Evolutionary conservation across 2,113 vertebrate species (phyloP).

Genomic region (Sterna hirundo): DNA sequence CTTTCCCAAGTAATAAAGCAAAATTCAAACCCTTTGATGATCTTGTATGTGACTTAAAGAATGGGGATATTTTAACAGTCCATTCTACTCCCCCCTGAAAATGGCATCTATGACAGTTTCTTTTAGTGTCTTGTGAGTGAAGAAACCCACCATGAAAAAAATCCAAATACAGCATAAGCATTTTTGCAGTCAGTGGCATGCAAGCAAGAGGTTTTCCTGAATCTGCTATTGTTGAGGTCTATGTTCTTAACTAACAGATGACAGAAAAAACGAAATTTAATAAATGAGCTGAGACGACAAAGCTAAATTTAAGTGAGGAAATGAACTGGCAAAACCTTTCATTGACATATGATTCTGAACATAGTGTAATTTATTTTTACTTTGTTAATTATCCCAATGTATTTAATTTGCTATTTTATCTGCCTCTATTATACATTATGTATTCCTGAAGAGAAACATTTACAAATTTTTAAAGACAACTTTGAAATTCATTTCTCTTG

Average conservation of each 20-base stretch:
- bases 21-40: background rate
- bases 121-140: background rate
- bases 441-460: background rate
- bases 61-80: background rate
- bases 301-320: background rate
- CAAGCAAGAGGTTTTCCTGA: background rate
- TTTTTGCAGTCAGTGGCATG: background rate
- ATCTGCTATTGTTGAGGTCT: background rate
- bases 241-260: background rate
- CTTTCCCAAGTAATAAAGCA: background rate
- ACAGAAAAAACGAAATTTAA: background rate
- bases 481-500: background rate
- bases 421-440: background rate
- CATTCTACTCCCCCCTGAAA: background rate
- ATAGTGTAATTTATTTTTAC: constrained; percentile 13
- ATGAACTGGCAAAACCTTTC: background rate
- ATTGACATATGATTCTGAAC: background rate
- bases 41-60: background rate
- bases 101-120: background rate
- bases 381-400: background rate
- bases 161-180: background rate
- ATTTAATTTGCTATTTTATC: background rate
- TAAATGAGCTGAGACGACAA: background rate
- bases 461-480: background rate
- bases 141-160: background rate